Evolutionary conservation across 2,113 vertebrate species (phyloP).

Genomic region (Ictalurus furcatus): DNA sequence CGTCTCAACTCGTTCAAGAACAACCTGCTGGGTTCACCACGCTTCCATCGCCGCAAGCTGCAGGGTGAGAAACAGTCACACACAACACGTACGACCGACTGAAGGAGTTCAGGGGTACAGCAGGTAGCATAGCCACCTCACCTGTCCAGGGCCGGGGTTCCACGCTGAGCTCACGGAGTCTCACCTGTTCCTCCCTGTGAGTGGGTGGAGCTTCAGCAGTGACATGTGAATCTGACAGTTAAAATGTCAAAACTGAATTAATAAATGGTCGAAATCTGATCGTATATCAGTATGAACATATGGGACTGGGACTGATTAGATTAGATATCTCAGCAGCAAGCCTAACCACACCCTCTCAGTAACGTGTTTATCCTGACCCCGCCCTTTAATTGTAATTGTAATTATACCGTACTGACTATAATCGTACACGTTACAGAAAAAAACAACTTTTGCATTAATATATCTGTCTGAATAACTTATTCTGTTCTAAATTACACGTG

Average conservation of each 20-base stretch:
- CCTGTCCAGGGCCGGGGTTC: background rate
- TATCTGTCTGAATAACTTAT: background rate
- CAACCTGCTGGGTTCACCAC: conserved; percentile 90
- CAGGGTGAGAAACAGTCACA: conserved; percentile 74
- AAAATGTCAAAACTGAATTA: background rate
- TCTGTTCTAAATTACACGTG: background rate
- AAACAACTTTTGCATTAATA: background rate
- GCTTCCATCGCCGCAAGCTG: conserved; percentile 91
- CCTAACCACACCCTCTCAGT: background rate
- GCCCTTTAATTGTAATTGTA: too few species aligned
- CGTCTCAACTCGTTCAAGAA: conserved; percentile 92
- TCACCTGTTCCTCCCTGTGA: too few species aligned
- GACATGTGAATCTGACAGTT: background rate
- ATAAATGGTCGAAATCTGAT: background rate
- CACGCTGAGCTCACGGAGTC: background rate
- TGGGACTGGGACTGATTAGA: background rate
- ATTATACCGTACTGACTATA: too few species aligned
- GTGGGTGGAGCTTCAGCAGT: too few species aligned
- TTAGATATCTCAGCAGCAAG: background rate
- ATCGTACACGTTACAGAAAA: background rate
- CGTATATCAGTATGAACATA: background rate
- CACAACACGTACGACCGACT: background rate
- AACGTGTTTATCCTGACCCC: background rate
- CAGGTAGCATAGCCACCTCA: too few species aligned
- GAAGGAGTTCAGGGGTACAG: too few species aligned